Conservation (phyloP, 2,797 vertebrate genomes). For the Tokudaia tokunoshimensis region DNA sequence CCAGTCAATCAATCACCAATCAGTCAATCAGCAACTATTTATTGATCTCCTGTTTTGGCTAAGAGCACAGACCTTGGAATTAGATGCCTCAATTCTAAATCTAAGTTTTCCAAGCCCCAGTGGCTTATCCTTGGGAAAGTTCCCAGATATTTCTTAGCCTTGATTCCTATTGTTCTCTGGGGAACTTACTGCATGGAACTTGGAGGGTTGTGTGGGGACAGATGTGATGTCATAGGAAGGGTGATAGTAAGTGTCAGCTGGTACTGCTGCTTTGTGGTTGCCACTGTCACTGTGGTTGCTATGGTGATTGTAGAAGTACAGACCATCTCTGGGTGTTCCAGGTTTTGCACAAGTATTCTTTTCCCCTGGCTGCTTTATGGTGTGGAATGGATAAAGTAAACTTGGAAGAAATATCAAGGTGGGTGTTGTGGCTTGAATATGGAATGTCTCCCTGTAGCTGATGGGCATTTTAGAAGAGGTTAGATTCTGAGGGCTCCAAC, state of each 20-base stretch:
- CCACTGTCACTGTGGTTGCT: neutral
- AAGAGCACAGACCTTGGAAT: conserved; percentile 70
- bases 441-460: neutral
- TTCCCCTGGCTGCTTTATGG: neutral
- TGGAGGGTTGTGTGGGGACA: neutral
- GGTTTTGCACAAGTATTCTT: neutral
- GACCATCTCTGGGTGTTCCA: neutral
- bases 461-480: neutral
- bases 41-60: conserved; percentile 76
- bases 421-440: neutral
- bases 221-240: neutral
- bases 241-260: neutral
- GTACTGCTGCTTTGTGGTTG: neutral
- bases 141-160: conserved; percentile 26
- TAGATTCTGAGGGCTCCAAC: neutral
- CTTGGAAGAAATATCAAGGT: conserved; percentile 38
- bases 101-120: neutral
- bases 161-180: conserved; percentile 10
- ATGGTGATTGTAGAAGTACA: neutral
- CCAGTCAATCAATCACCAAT: conserved; percentile 69
- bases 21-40: conserved; percentile 75
- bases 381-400: neutral
- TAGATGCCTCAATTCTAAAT: conserved; percentile 67
- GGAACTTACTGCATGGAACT: neutral
- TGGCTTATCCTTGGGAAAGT: conserved; percentile 53